Base-by-base conservation (phyloP, 2,888 invertebrate species). In the Tigriopus californicus region DNA sequence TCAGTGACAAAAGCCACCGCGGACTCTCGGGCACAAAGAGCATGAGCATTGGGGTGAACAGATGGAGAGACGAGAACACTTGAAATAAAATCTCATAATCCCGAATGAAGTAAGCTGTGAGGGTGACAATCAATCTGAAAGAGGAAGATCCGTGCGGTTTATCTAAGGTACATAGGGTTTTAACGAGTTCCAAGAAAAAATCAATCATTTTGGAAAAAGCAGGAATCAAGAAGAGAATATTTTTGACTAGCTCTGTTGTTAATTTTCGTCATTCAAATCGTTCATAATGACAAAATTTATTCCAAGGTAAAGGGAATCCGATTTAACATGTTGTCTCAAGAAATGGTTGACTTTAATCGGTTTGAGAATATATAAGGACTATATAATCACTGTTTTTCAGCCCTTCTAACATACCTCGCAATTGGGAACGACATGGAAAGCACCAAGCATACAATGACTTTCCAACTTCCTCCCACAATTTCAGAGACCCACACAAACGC, bases 401-500 rank as follows among this genome's bases (percentile, higher is more conserved):
- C n/a, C n/a, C n/a, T n/a, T 40, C 18, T 41, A 12, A 41, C 6
- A 53, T 41, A 59, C 59, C 59, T 59, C 44, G 46, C 56, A 20
- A 12, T 20, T 13, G 56, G 59, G 52, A 51, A 59, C 12, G 49
- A 13, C 18, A 33, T 40, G 20, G 22, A 40, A 51, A 59, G 52
- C 8, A n/a, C 24, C 51, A 59, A 41, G 1, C 41, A 42, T 8
- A 52, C 24, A 33, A 59, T 44, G 11, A 44, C 53, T 41, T 58
- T 59, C 59, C 59, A 59, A 40, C 48, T 52, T 10, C 59, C 58
- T 8, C 18, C 20, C n/a, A 58, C 47, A 48, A 15, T 40, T 42
- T 59, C 59, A 41, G 52, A 40, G 6, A 10, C 41, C 59, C 59
- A 59, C n/a, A 59, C 59, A 53, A 59, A 49, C 18, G 44, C 41